phyloP scores from a whole-genome alignment of 2,113 vertebrate genomes.

The Dendropsophus ebraccatus region DNA sequence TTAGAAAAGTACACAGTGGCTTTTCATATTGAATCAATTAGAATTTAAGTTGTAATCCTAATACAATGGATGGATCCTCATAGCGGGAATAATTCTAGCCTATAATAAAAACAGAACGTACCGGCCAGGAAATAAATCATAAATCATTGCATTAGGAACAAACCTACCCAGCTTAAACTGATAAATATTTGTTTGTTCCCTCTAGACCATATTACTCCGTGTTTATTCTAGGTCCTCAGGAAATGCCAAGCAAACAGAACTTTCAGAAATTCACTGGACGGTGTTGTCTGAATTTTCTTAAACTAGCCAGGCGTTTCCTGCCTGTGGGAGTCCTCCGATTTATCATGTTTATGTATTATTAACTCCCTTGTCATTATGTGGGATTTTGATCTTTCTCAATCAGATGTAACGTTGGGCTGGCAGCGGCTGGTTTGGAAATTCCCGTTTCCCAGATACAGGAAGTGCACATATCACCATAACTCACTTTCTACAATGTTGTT shows the following conservation, averaged over 20 bases:
- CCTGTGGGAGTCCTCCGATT: constrained; percentile 47
- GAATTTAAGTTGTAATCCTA: background rate
- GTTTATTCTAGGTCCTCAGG: constrained; percentile 38
- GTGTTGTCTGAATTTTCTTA: constrained; percentile 57
- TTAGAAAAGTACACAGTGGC: background rate
- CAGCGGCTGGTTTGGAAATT: constrained; percentile 58
- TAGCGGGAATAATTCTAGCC: background rate
- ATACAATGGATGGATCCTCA: constrained; percentile 16
- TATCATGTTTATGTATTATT: constrained; percentile 66
- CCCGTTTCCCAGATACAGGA: constrained; percentile 62
- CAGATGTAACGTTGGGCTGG: constrained; percentile 67
- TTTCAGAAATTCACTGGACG: background rate
- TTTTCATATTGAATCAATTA: background rate
- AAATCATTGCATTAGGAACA: constrained; percentile 33
- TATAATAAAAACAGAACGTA: constrained; percentile 20
- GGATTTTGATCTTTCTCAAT: constrained; percentile 62
- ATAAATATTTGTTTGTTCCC: constrained; percentile 12
- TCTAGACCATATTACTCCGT: background rate
- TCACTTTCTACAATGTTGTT: background rate
- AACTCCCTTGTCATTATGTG: constrained; percentile 64
- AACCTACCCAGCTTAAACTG: constrained; percentile 53
- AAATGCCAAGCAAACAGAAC: constrained; percentile 23
- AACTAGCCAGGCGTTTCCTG: constrained; percentile 53
- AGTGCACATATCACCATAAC: background rate
- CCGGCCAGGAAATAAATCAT: constrained; percentile 38